These are phyloP conservation scores for Lycophotia porphyrea DNA, from an alignment of 2,888 invertebrate species.

Conservation along the genomic window DNA sequence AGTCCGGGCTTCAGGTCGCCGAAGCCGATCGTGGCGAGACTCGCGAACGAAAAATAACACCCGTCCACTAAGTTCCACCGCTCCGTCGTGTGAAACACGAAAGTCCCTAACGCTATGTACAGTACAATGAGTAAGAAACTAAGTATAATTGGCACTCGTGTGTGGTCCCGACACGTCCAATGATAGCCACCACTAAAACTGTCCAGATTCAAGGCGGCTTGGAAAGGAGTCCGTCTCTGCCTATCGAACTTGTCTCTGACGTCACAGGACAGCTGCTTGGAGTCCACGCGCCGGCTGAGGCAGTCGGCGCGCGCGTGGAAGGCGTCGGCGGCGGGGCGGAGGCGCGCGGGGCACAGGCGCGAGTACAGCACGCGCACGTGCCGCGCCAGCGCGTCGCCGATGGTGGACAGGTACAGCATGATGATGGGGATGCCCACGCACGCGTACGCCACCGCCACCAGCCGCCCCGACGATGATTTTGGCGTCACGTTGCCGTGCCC, in stretches of 20 bases:
- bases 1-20: conserved; percentile 94
- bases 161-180: conserved; percentile 89
- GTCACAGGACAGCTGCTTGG: conserved; percentile 72
- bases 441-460: conserved; percentile 96
- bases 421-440: conserved; percentile 96
- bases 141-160: conserved; percentile 96
- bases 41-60: conserved; percentile 94
- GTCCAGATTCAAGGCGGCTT: conserved; percentile 85
- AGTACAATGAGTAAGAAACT: conserved; percentile 96
- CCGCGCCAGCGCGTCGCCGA: conserved; percentile 96
- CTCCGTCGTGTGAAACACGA: conserved; percentile 97
- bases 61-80: conserved; percentile 97
- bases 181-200: conserved; percentile 81
- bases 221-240: conserved; percentile 82
- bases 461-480: conserved; percentile 94
- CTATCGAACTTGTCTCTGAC: conserved; percentile 71
- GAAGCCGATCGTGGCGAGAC: conserved; percentile 95
- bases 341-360: conserved; percentile 81
- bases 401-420: conserved; percentile 96
- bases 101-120: conserved; percentile 97
- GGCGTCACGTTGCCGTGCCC: conserved; percentile 96
- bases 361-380: conserved; percentile 94
- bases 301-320: conserved; percentile 77
- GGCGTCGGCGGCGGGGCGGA: conserved; percentile 69
- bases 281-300: conserved; percentile 69